Evolutionary conservation across 2,113 vertebrate genomes (phyloP).

Genomic region (Sakesphorus luctuosus): DNA sequence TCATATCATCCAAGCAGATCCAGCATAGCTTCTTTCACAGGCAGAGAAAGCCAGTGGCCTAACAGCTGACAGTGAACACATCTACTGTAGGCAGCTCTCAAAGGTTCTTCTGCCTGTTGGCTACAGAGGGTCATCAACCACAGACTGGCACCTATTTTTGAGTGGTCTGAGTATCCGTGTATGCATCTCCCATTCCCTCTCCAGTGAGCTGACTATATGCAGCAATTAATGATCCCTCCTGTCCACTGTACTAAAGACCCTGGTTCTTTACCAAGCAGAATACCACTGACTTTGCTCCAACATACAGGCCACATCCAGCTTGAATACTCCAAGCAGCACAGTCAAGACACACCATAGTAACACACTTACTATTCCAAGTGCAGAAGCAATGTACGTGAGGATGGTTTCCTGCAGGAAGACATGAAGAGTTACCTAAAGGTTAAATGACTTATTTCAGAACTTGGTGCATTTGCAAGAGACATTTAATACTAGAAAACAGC

Average conservation of each 20-base stretch:
- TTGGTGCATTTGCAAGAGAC: neutral
- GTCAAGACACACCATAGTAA: neutral
- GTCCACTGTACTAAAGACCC: rapidly evolving
- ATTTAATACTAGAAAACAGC: neutral
- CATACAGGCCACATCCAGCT: neutral
- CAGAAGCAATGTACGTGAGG: rapidly evolving
- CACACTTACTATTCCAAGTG: neutral
- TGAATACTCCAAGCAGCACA: neutral
- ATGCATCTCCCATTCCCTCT: neutral
- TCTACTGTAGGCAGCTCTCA: neutral
- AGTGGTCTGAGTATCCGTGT: neutral
- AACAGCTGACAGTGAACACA: rapidly evolving
- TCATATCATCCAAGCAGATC: neutral
- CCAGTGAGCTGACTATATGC: neutral
- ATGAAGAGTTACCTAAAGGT: neutral
- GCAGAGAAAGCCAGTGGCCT: neutral
- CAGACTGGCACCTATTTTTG: neutral
- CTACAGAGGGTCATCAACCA: rapidly evolving
- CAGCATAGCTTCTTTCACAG: neutral
- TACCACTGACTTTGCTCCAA: neutral
- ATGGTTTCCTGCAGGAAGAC: neutral
- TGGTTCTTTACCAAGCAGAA: neutral
- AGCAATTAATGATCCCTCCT: neutral
- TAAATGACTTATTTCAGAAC: neutral
- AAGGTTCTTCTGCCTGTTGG: neutral